Evolutionary conservation across 2,888 invertebrate species (phyloP), one percentile per base, ranked within the genome.

Genomic region (Brassicogethes aeneus): DNA sequence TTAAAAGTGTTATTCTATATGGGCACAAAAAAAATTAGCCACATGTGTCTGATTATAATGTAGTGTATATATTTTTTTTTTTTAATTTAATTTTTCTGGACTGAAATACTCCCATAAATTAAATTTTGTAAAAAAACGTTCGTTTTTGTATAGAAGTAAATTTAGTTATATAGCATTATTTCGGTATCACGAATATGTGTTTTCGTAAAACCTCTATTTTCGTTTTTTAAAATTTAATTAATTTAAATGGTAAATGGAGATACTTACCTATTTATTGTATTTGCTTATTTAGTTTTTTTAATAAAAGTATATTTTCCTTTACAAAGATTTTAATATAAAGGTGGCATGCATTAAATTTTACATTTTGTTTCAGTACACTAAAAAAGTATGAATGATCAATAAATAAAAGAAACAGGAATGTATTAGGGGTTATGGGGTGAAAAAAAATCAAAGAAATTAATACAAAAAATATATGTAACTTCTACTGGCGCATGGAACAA

Each of bases 401-500:
- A 30, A 38, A 38, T 16, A 16, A 16, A 10, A 12, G 36, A 36
- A 36, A 14, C 37, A 36, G 2, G 29, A 17, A 23, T 17, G 16
- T 36, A 10, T 12, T 16, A 10, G 23, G 2, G 29, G 33, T 39
- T 10, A 39, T 13, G 33, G 8, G 23, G 37, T 44, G 37, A 53
- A 53, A 50, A 46, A 47, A 51, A 53, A 45, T 42, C 39, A 48
- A 49, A 54, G 43, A 47, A 43, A 42, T 52, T 48, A 55, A 56
- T 59, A 58, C 55, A 59, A 57, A 60, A 60, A 60, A 59, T 60
- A 60, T 57, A 59, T 60, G 56, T 59, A 60, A 59, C 10, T 59
- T 56, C 59, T 60, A 60, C 59, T 60, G 60, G 59, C 55, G 59
- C 55, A 46, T 48, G 50, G 53, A 57, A 56, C 56, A 57, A 59